Evolutionary conservation across 2,888 invertebrate genomes (phyloP).

Genomic region (Coleophora deauratella): DNA sequence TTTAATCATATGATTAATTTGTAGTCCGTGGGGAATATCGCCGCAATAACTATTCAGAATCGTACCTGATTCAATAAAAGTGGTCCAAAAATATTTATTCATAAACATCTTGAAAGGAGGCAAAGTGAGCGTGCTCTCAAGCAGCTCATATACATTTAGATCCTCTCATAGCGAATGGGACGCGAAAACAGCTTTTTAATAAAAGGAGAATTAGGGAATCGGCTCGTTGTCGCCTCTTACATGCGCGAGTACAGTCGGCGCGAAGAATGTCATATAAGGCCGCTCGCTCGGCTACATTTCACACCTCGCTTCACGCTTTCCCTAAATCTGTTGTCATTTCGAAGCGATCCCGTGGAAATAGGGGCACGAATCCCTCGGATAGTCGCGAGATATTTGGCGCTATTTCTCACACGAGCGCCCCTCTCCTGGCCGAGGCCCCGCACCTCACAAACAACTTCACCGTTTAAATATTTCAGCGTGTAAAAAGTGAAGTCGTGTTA

Average conservation of each 20-base stretch:
- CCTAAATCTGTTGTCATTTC: constrained; percentile 73
- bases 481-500: constrained; percentile 57
- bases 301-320: constrained; percentile 69
- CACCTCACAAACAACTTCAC: constrained; percentile 29
- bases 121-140: constrained; percentile 3
- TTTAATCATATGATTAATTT: too few species aligned
- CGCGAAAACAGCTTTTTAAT: constrained; percentile 56
- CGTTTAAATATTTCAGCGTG: constrained; percentile 61
- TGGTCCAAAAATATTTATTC: neutral
- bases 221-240: constrained; percentile 42
- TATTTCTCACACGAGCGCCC: constrained; percentile 60
- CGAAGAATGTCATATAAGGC: constrained; percentile 69
- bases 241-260: constrained; percentile 43
- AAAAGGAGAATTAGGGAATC: constrained; percentile 60
- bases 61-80: neutral
- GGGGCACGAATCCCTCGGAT: constrained; percentile 60
- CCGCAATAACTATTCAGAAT: neutral
- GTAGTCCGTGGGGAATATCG: too few species aligned
- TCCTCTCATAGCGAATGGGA: constrained; percentile 9
- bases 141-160: constrained; percentile 7
- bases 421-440: constrained; percentile 11
- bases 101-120: constrained; percentile 1
- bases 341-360: constrained; percentile 63
- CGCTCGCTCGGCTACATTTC: constrained; percentile 66
- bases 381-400: constrained; percentile 61